Evolutionary conservation across 2,113 vertebrate species (phyloP).

Genomic region (Calyptommatus sinebrachiatus): DNA sequence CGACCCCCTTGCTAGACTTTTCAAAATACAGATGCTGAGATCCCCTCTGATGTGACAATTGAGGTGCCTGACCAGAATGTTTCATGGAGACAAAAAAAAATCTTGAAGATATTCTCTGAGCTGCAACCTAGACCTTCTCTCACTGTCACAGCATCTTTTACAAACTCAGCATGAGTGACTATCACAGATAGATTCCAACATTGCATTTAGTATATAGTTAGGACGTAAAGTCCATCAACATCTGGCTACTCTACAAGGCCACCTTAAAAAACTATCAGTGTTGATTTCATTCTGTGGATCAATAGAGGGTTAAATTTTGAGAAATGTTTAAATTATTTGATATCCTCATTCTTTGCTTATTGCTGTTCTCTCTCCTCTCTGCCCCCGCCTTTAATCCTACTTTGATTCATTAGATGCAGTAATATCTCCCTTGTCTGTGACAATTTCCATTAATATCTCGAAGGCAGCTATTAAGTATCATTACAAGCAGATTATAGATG

Average conservation of each 20-base stretch:
- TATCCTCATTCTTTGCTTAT: constrained; percentile 71
- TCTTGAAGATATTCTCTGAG: too few relatives aligned
- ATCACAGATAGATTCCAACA: background rate
- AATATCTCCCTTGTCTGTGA: constrained; percentile 76
- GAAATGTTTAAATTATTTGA: constrained; percentile 66
- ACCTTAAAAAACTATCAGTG: background rate
- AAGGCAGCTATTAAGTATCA: constrained; percentile 82
- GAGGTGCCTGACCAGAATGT: too few relatives aligned
- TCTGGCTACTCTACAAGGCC: background rate
- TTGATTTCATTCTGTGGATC: constrained; percentile 43
- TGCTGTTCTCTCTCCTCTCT: constrained; percentile 56
- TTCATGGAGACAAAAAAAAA: too few relatives aligned
- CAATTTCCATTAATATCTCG: constrained; percentile 82
- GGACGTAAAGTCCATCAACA: background rate
- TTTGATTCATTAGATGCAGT: constrained; percentile 74
- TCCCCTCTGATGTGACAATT: too few relatives aligned
- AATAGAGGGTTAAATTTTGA: constrained; percentile 69
- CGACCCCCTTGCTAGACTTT: too few relatives aligned
- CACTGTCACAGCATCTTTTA: too few relatives aligned
- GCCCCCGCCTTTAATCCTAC: constrained; percentile 61
- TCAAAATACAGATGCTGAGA: too few relatives aligned
- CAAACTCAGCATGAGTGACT: too few relatives aligned
- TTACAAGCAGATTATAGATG: constrained; percentile 75
- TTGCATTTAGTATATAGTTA: background rate
- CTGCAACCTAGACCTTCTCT: too few relatives aligned